Conservation (phyloP, 2,113 vertebrate species). For the Anhinga anhinga region DNA sequence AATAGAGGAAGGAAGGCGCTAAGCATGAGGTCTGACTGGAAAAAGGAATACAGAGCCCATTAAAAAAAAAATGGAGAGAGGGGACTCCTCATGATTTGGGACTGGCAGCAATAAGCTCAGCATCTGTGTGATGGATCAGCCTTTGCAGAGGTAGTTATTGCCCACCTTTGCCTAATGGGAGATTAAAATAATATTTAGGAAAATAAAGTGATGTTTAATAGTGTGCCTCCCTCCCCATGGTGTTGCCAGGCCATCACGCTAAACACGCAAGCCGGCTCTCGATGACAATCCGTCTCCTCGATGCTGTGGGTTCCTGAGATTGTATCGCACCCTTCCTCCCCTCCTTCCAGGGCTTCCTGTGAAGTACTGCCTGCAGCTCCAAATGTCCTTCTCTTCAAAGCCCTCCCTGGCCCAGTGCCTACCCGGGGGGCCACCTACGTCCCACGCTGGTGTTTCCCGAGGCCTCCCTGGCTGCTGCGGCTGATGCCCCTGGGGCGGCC, state of each 20-base stretch:
- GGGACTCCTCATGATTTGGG: not conserved
- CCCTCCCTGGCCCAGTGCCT: not conserved
- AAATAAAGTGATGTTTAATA: not conserved
- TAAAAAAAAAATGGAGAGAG: not conserved
- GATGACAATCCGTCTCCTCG: not conserved
- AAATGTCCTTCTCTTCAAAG: not conserved
- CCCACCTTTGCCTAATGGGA: not conserved
- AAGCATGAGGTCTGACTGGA: not conserved
- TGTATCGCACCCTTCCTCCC: not conserved
- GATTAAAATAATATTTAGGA: not conserved
- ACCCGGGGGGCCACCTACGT: not conserved
- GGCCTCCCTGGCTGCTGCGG: accelerated
- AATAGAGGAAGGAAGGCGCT: not conserved
- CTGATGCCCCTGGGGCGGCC: not conserved
- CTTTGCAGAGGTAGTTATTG: not conserved
- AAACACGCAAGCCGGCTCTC: not conserved
- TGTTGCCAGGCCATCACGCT: not conserved
- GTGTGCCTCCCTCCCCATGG: not conserved
- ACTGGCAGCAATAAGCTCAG: not conserved
- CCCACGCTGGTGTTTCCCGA: not conserved
- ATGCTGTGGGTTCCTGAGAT: constrained; percentile 13
- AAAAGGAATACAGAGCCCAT: too few species aligned
- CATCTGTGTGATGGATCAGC: not conserved
- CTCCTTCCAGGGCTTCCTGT: constrained; percentile 35
- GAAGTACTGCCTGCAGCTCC: not conserved